These are phyloP conservation scores for Gisinianus flammeolus DNA, from an alignment of 2,888 invertebrate species.

Conservation along the genomic window DNA sequence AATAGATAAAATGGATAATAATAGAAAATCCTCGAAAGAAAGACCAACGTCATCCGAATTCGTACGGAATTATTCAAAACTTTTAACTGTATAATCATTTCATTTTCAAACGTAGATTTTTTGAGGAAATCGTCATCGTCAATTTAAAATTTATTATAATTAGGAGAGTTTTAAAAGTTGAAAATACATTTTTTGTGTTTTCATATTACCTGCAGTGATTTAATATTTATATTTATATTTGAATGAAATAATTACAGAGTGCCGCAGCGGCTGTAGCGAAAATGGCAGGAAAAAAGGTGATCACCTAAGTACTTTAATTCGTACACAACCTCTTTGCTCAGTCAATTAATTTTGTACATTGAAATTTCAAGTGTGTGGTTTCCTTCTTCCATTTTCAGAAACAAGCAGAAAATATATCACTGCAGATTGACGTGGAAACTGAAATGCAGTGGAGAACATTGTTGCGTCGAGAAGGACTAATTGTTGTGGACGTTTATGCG, in stretches of 20 bases:
- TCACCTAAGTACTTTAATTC: too few species aligned
- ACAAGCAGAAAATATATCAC: slow-evolving; percentile 21
- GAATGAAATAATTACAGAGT: slow-evolving; percentile 35
- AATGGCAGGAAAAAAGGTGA: slow-evolving; percentile 36
- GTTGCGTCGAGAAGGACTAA: slow-evolving; percentile 53
- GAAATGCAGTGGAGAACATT: slow-evolving; percentile 55
- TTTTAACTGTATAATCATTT: too few species aligned
- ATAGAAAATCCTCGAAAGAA: background rate
- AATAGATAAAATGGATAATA: slow-evolving; percentile 36
- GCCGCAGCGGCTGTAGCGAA: slow-evolving; percentile 34
- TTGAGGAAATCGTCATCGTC: too few species aligned
- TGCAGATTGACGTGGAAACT: slow-evolving; percentile 52
- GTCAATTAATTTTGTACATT: too few species aligned
- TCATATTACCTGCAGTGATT: too few species aligned
- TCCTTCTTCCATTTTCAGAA: slow-evolving; percentile 20
- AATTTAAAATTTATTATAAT: too few species aligned
- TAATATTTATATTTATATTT: background rate
- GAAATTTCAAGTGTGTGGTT: too few species aligned
- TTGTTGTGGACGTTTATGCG: slow-evolving; percentile 56
- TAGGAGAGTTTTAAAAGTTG: background rate
- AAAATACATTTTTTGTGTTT: background rate
- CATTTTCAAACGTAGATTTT: too few species aligned
- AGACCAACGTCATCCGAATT: slow-evolving; percentile 22
- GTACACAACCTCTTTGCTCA: too few species aligned
- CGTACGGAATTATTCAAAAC: slow-evolving; percentile 17